Base-by-base conservation (phyloP, 1,140 invertebrate species). In the Drosophila tristis region DNA sequence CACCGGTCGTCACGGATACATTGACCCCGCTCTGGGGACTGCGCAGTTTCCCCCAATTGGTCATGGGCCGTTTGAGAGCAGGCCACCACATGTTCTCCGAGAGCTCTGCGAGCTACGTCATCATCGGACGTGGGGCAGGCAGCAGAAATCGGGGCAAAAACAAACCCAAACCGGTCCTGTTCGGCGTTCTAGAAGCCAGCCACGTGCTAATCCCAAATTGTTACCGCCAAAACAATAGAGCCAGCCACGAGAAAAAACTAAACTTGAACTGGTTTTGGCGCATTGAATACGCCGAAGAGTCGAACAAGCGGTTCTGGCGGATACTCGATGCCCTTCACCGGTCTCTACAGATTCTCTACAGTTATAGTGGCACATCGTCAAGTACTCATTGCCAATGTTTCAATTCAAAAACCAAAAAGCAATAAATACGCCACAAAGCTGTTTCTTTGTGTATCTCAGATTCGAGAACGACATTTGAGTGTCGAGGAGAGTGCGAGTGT, bases 31-130 rank as follows among this genome's bases (percentile, higher is more conserved):
- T 66, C 50, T 25, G 42, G 31, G 31, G 72, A 84, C 61, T 67
- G 80, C 80, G 80, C 63, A 85, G 57, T 72, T 71, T 43, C 48
- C 35, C 73, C 43, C 55, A 72, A 85, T 85, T 71, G 82, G 82
- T 89, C 82, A 89, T 77, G 82, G 84, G 49, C 62, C 72, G 79
- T 71, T 87, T 78, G 62, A 76, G 76, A 78, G 56, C 57, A 49
- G 45, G 35, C 63, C 79, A 25, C 23, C 23, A 82, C 68, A 81
- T 82, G 75, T 82, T 58, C 16, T 55, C 16, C 35, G 29, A 60
- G 55, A 60, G 45, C 48, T 29, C 3, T 1, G 31, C 43, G 54
- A 2, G 13, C 70, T 82, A 76, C 84, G 82, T 82, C 82, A 87
- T 78, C 74, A 57, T 61, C 47, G 23, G 43, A 71, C 8, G 31